Evolutionary conservation across 2,888 invertebrate species (phyloP).

Genomic region (Nezara viridula): DNA sequence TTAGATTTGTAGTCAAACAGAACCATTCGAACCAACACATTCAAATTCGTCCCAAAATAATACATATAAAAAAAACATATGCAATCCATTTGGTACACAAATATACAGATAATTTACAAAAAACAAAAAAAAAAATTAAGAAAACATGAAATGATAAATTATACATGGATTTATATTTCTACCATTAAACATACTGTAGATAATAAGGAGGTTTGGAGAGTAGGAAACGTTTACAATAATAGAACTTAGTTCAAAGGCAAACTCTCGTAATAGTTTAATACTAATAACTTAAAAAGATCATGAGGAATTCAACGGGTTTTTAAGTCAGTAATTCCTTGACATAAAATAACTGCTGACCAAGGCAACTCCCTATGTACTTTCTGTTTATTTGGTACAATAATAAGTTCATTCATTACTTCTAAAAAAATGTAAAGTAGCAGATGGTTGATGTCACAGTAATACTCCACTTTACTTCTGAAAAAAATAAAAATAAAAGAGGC

Average conservation of each 20-base stretch:
- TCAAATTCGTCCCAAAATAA: constrained; percentile 45
- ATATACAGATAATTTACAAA: constrained; percentile 59
- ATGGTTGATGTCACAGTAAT: constrained; percentile 11
- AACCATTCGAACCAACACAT: constrained; percentile 43
- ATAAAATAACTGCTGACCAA: constrained; percentile 31
- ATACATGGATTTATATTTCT: constrained; percentile 38
- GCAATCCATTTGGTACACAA: constrained; percentile 45
- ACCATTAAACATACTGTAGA: constrained; percentile 10
- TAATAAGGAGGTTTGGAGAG: background rate
- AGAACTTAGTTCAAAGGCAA: constrained; percentile 43
- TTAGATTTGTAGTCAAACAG: constrained; percentile 45
- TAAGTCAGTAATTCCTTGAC: background rate
- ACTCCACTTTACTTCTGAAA: constrained; percentile 29
- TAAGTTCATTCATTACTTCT: constrained; percentile 34
- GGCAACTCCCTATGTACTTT: constrained; percentile 42
- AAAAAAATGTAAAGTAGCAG: constrained; percentile 48
- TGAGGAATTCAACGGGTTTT: constrained; percentile 29
- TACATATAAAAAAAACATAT: constrained; percentile 40
- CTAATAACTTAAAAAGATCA: constrained; percentile 33
- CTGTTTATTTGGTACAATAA: constrained; percentile 48
- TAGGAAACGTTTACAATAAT: background rate
- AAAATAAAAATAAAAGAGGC: background rate
- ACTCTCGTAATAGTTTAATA: background rate
- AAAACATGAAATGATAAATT: constrained; percentile 45
- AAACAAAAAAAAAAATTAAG: constrained; percentile 52